Percentiles rank a stretch among this genome's conserved stretches.
Conservation (phyloP, 2,797 vertebrate genomes). For the Threskiornis aethiopicus region DNA sequence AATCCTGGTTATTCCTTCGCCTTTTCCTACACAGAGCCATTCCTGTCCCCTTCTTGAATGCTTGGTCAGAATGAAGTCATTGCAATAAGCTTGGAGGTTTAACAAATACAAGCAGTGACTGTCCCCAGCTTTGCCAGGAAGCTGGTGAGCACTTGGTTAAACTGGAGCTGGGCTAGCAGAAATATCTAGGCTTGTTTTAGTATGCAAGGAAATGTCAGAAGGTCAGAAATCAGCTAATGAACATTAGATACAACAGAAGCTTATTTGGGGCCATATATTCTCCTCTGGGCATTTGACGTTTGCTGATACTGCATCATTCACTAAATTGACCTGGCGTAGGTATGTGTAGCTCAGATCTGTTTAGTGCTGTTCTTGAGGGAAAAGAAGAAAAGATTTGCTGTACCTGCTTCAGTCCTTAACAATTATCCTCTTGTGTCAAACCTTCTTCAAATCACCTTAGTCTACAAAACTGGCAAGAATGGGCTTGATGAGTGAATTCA, state of each 20-base stretch:
- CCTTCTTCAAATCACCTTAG: background rate
- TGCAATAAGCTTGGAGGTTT: background rate
- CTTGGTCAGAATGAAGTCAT: background rate
- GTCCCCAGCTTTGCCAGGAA: background rate
- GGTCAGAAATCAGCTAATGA: background rate
- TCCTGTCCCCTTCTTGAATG: background rate
- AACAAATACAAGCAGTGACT: background rate
- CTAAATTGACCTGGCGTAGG: background rate
- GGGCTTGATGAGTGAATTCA: background rate
- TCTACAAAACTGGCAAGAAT: background rate
- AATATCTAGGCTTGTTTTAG: background rate
- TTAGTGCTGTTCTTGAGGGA: background rate
- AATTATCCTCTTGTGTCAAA: background rate
- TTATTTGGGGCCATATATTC: background rate
- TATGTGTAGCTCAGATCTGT: background rate
- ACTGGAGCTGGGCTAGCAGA: background rate
- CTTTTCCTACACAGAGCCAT: background rate
- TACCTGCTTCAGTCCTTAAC: background rate
- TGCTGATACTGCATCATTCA: background rate
- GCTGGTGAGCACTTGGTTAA: background rate
- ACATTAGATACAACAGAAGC: background rate
- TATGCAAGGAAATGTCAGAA: background rate
- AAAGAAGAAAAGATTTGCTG: background rate
- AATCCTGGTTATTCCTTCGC: background rate
- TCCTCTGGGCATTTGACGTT: background rate